Evolutionary conservation across 2,888 invertebrate genomes (phyloP), one percentile per base, ranked within the genome.

Genomic region (Aromia moschata): DNA sequence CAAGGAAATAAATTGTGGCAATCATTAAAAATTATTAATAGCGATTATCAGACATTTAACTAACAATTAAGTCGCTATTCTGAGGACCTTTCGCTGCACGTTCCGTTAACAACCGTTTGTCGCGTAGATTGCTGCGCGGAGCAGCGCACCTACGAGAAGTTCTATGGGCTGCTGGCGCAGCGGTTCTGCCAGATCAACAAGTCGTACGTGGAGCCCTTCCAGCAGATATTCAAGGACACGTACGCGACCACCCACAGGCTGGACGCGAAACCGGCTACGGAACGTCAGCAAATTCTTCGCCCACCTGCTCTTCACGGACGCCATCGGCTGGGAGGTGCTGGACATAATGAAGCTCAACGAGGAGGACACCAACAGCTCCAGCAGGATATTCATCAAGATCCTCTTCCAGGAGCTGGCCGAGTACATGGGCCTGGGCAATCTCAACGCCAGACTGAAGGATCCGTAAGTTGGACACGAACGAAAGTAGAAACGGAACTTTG

Each of bases 241-340:
- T 99, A 98, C 76, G 88, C 92, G 36, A 98, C 98, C 0, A 92
- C 94, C 11, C 98, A 99, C 78, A 87, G 98, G 49, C 83, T 99
- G 64, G 98, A 98, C 74, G 96, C 96, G n/a, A 10, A 97, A 97
- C 78, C 92, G 98, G 67, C 81, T 99, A 53, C 84, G 98, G 25
- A 99, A 99, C 80, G 95, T 98, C 0, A 94, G 96, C 76, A 97
- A 97, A 78, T 95, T 99, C 77, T 98, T 98, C 81, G 95, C 96
- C 0, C 98, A 99, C 83, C 84, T 99, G 1, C 83, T 99, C 0
- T 93, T 93, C 73, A 97, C 98, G 0, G 98, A 99, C 80, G 96
- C 98, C 0, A 97, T 99, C 51, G 90, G 94, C 44, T 99, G 99
- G 99, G 92, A 93, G 79, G 96, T 94, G 0, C 79, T 99, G 64